A percentile compares a stretch with the other conserved stretches of the same genome.
Evolutionary conservation across 2,797 vertebrate species (phyloP).

Genomic region (Microtus californicus): DNA sequence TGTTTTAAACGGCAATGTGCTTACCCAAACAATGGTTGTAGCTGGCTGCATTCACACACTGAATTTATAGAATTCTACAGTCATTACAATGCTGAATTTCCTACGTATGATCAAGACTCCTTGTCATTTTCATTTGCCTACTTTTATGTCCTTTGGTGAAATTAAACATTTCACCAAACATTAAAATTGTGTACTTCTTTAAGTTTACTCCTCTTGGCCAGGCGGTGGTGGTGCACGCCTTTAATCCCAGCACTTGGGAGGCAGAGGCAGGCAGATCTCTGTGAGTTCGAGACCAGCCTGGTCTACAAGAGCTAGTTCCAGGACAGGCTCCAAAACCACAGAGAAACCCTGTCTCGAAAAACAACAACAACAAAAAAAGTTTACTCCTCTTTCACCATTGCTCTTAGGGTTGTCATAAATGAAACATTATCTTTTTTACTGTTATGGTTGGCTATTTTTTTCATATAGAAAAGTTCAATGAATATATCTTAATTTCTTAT

Average conservation of each 20-base stretch:
- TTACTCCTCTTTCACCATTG: background rate
- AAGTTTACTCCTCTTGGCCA: background rate
- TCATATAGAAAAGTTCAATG: background rate
- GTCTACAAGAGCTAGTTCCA: too few species aligned
- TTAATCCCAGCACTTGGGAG: too few species aligned
- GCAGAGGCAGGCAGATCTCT: too few species aligned
- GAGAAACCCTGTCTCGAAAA: too few species aligned
- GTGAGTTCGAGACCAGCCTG: too few species aligned
- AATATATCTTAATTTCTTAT: background rate
- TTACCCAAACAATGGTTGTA: background rate
- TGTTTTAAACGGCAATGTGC: background rate
- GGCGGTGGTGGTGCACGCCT: too few species aligned
- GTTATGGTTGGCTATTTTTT: background rate
- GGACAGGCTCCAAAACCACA: too few species aligned
- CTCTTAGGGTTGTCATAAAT: background rate
- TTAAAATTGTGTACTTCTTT: background rate
- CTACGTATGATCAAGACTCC: background rate
- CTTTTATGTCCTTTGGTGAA: background rate
- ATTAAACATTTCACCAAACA: background rate
- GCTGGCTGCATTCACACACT: background rate
- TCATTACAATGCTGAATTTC: slow-evolving; percentile 19
- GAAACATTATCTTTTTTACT: background rate
- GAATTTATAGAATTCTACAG: background rate
- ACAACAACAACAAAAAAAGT: too few species aligned
- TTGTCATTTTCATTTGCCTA: background rate